Percentiles rank a stretch among this genome's conserved stretches.
Evolutionary conservation across 2,888 invertebrate genomes (phyloP).

Genomic region (Pristionchus arcanus): DNA sequence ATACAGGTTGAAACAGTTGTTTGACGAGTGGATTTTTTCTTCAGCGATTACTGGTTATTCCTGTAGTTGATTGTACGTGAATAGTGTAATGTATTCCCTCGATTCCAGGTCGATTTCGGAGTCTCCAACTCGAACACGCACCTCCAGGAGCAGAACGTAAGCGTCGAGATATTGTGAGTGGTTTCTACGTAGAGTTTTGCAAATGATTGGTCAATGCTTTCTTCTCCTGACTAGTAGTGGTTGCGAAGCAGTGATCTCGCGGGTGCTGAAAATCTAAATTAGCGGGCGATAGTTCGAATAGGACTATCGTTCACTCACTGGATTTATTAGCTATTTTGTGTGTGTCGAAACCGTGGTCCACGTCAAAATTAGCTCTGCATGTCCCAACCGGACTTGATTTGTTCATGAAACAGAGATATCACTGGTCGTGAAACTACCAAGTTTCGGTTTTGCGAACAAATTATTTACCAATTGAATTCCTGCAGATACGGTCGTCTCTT

Average conservation of each 20-base stretch:
- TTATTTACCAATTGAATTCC: background rate
- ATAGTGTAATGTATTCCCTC: background rate
- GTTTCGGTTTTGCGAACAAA: too few species aligned
- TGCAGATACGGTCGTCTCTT: constrained; percentile 44
- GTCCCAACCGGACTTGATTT: background rate
- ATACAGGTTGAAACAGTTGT: too few species aligned
- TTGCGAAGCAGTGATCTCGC: background rate
- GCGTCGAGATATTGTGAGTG: constrained; percentile 52
- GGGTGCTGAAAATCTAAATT: background rate
- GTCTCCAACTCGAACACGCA: constrained; percentile 51
- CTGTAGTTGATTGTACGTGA: background rate
- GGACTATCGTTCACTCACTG: background rate
- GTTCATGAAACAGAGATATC: background rate
- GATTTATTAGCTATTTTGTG: background rate
- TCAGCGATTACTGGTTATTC: too few species aligned
- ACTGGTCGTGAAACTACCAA: background rate
- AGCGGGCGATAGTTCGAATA: background rate
- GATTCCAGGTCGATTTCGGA: constrained; percentile 49
- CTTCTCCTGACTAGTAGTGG: too few species aligned
- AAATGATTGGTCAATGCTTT: background rate
- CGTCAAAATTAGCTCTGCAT: background rate
- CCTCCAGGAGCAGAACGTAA: constrained; percentile 43
- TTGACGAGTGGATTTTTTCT: too few species aligned
- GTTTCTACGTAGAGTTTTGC: background rate
- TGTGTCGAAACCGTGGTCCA: too few species aligned